Conservation (phyloP, 2,113 vertebrate genomes). For the Calyptomena viridis region DNA sequence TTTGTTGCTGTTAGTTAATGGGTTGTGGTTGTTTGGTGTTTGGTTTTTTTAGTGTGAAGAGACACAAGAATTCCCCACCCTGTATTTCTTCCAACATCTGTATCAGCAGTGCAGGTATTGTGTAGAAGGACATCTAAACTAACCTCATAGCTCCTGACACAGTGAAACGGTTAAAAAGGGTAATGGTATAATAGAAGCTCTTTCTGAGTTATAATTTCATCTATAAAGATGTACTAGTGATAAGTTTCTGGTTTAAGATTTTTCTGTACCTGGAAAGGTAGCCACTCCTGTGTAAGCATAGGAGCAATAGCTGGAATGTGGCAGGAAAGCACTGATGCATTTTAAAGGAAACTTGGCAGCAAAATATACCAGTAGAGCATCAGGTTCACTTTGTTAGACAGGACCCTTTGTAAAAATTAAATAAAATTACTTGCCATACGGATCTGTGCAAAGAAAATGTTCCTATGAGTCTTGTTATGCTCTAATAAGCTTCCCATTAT, state of each 20-base stretch:
- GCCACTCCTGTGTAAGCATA: not conserved
- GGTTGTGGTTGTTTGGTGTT: not conserved
- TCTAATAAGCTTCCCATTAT: not conserved
- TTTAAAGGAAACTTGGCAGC: not conserved
- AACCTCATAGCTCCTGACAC: not conserved
- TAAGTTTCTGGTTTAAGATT: not conserved
- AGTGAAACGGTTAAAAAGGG: not conserved
- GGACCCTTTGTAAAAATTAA: not conserved
- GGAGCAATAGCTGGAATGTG: not conserved
- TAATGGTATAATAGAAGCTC: not conserved
- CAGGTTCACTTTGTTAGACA: not conserved
- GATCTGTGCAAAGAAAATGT: not conserved
- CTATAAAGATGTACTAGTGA: not conserved
- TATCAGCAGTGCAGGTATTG: not conserved
- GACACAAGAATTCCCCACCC: not conserved
- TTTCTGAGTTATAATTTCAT: not conserved
- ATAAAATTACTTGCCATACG: not conserved
- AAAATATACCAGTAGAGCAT: not conserved
- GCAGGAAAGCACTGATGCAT: not conserved
- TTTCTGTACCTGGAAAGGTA: not conserved
- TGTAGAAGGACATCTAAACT: not conserved
- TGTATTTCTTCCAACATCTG: not conserved
- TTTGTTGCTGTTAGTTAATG: not conserved
- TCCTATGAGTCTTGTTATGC: not conserved
- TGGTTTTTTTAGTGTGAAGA: not conserved